Percentiles rank a stretch among this genome's conserved stretches.
Evolutionary conservation across 2,797 vertebrate species (phyloP).

Genomic region (Rhynchotus rufescens): DNA sequence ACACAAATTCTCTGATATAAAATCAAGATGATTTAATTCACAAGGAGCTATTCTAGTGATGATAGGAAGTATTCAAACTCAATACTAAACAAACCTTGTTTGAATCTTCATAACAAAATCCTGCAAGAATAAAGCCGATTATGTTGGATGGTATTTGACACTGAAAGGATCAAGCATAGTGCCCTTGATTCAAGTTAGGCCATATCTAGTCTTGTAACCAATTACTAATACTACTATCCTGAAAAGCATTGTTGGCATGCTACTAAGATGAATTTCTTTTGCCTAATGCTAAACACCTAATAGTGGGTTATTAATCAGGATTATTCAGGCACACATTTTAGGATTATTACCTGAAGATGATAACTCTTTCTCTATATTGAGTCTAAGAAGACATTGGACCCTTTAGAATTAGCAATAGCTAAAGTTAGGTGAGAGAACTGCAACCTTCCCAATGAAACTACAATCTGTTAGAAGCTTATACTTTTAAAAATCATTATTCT

Average conservation of each 20-base stretch:
- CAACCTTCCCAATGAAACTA: not conserved
- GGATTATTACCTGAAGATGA: not conserved
- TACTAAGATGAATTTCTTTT: not conserved
- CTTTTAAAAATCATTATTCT: not conserved
- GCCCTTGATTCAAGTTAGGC: not conserved
- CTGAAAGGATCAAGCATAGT: not conserved
- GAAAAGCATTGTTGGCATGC: not conserved
- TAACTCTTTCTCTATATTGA: not conserved
- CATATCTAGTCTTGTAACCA: not conserved
- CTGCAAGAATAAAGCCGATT: not conserved
- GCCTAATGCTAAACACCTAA: not conserved
- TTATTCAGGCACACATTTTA: not conserved
- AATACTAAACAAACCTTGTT: not conserved
- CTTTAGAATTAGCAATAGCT: not conserved
- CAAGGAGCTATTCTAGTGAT: not conserved
- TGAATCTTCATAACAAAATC: not conserved
- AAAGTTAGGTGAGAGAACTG: not conserved
- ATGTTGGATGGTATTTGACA: not conserved
- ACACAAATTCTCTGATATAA: not conserved
- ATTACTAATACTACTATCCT: not conserved
- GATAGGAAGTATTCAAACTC: not conserved
- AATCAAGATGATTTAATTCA: not conserved
- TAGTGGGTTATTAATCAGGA: not conserved
- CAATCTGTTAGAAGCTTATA: not conserved
- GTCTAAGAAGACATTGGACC: not conserved